Base-by-base conservation (phyloP, 2,888 invertebrate species). In the Gnatocerus cornutus region DNA sequence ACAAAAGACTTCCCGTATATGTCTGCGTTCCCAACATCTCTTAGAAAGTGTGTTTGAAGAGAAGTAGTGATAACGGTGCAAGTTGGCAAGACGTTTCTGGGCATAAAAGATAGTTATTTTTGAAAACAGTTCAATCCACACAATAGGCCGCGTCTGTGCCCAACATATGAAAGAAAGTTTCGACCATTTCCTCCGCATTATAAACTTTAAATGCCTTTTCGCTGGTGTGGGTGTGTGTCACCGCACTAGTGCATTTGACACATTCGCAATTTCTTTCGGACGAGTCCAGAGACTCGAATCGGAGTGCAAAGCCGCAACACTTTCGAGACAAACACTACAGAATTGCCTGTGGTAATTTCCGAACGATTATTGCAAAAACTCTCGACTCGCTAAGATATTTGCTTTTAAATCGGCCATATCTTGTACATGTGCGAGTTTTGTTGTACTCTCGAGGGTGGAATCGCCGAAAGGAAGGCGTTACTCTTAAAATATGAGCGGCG, bases 121-220 rank as follows among this genome's bases (percentile, higher is more conserved):
- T 37, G 48, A 48, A 12, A 61, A 50, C 48, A 48, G 61, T 33
- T 33, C 33, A 9, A 4, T 21, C 10, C 55, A 37, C 56, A 65
- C 65, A 65, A 65, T 65, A 55, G 65, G 48, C 50, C 33, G 55
- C 65, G 48, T 58, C 73, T 76, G 71, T 73, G 71, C 64, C 74
- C 71, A 74, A 73, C 73, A 76, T 76, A 74, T 71, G 73, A 70
- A 71, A 69, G 69, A 74, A 76, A 76, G 71, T 77, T 77, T 37
- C 39, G 41, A 53, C 39, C 68, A 70, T 74, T 74, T 76, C 76
- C 73, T 74, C 33, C 68, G 68, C 73, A 74, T 76, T 76, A 77
- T 76, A 75, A 76, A 77, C 74, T 76, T 77, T 76, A 78, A 78
- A 76, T 73, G 76, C 75, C 77, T 77, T 78, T 78, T 76, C 75